Conservation (phyloP, 1,140 invertebrate genomes). For the Chionoecetes opilio region DNA sequence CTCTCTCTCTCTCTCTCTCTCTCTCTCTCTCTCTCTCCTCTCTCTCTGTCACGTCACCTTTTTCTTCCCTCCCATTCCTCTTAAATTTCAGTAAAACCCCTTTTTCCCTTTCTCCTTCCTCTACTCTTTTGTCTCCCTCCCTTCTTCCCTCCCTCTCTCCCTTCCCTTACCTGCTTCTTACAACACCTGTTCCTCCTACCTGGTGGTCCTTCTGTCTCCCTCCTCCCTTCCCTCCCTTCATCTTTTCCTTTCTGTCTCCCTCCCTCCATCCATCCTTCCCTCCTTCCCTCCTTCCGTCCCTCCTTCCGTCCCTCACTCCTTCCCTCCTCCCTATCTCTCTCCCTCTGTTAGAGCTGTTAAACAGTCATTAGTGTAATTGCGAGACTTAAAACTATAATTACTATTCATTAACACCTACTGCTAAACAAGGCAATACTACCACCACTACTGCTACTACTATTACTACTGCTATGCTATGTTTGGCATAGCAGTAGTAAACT, state of each 20-base stretch:
- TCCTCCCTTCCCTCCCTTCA: not conserved
- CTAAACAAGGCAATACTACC: too few species aligned
- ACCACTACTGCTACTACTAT: not conserved
- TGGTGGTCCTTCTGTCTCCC: not conserved
- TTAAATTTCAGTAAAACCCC: not conserved
- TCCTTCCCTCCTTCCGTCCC: not conserved
- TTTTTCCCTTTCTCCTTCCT: not conserved
- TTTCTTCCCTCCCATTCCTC: not conserved
- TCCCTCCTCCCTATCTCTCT: not conserved
- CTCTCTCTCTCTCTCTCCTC: constrained; percentile 45
- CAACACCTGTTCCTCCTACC: not conserved
- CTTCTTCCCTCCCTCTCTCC: too few species aligned
- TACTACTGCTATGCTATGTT: too few species aligned
- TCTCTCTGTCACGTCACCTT: not conserved
- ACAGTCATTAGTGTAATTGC: too few species aligned
- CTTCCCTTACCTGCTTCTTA: not conserved
- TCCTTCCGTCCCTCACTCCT: not conserved
- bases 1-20: constrained; percentile 27
- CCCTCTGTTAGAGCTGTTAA: too few species aligned
- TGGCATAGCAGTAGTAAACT: too few species aligned
- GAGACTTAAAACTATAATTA: too few species aligned
- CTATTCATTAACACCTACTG: too few species aligned
- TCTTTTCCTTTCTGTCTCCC: not conserved
- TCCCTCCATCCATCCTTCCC: not conserved
- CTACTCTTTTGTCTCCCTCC: not conserved